Evolutionary conservation across 2,113 vertebrate genomes (phyloP).

Genomic region (Caranx melampygus): DNA sequence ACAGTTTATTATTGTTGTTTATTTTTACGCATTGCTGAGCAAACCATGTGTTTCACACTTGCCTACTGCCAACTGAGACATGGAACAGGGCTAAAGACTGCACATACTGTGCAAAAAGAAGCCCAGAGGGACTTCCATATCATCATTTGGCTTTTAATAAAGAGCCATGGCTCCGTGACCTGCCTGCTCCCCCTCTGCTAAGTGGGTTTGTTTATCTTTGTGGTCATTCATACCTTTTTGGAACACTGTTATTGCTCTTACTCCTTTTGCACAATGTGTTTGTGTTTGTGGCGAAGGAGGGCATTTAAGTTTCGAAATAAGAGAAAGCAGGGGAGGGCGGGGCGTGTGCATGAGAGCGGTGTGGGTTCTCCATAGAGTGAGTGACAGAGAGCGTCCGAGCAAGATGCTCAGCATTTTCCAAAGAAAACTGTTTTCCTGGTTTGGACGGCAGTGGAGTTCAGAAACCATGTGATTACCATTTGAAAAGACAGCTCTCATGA

Average conservation of each 20-base stretch:
- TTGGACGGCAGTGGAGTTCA: slow-evolving; percentile 71
- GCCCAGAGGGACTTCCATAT: slow-evolving; percentile 47
- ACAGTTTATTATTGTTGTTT: slow-evolving; percentile 47
- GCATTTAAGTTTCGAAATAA: slow-evolving; percentile 52
- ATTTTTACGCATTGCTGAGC: slow-evolving; percentile 42
- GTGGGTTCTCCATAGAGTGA: slow-evolving; percentile 57
- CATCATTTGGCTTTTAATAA: slow-evolving; percentile 58
- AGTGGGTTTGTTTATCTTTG: slow-evolving; percentile 16
- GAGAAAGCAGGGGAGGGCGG: slow-evolving; percentile 28
- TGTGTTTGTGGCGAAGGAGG: slow-evolving; percentile 47
- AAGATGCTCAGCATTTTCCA: slow-evolving; percentile 64
- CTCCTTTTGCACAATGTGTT: slow-evolving; percentile 61
- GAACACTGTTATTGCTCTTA: background rate
- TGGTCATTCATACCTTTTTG: slow-evolving; percentile 40
- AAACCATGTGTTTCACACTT: slow-evolving; percentile 59
- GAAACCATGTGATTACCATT: slow-evolving; percentile 78
- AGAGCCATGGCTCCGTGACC: slow-evolving; percentile 31
- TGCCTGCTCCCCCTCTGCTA: slow-evolving; percentile 10
- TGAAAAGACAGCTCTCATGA: slow-evolving; percentile 67
- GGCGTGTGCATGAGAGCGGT: slow-evolving; percentile 30
- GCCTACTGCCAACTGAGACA: slow-evolving; percentile 46
- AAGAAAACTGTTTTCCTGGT: slow-evolving; percentile 78
- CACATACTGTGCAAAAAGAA: slow-evolving; percentile 37
- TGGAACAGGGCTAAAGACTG: slow-evolving; percentile 49
- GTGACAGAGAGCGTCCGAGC: slow-evolving; percentile 28